Evolutionary conservation across 2,888 invertebrate genomes (phyloP).

Genomic region (Hypomecis punctinalis): DNA sequence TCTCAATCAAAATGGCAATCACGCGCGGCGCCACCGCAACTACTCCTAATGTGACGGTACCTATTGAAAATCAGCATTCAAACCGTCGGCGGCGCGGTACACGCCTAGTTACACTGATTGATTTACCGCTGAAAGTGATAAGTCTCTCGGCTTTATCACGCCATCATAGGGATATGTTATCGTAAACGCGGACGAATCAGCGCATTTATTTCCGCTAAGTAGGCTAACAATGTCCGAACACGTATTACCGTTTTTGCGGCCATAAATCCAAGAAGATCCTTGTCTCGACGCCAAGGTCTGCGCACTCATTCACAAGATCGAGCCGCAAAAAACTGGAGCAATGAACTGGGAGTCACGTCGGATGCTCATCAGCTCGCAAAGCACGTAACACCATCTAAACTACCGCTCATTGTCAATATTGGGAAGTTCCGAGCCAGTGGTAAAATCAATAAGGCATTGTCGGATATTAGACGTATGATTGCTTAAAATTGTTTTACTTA

Average conservation of each 20-base stretch:
- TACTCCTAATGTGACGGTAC: conserved; percentile 72
- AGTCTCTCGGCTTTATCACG: conserved; percentile 51
- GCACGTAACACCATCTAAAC: conserved; percentile 82
- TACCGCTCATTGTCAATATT: conserved; percentile 84
- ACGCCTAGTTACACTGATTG: conserved; percentile 64
- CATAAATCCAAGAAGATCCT: conserved; percentile 72
- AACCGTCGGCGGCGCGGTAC: conserved; percentile 52
- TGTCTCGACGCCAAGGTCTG: conserved; percentile 72
- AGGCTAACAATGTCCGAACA: conserved; percentile 48
- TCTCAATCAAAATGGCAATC: conserved; percentile 78
- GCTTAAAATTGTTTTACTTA: conserved; percentile 53
- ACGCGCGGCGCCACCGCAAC: conserved; percentile 74
- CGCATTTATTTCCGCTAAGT: conserved; percentile 45
- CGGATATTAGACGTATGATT: conserved; percentile 71
- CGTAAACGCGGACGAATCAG: conserved; percentile 43
- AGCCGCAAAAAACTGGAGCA: conserved; percentile 82
- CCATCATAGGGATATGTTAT: conserved; percentile 50
- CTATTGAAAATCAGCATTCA: conserved; percentile 80
- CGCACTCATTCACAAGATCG: conserved; percentile 80
- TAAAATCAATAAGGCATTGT: conserved; percentile 80
- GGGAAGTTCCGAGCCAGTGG: conserved; percentile 74
- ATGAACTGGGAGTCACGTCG: conserved; percentile 82
- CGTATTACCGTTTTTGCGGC: conserved; percentile 60
- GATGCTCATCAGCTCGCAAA: conserved; percentile 72
- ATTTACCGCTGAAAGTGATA: conserved; percentile 60